These are phyloP conservation scores for Urechis unicinctus DNA, from an alignment of 2,888 invertebrate genomes.

Conservation along the genomic window DNA sequence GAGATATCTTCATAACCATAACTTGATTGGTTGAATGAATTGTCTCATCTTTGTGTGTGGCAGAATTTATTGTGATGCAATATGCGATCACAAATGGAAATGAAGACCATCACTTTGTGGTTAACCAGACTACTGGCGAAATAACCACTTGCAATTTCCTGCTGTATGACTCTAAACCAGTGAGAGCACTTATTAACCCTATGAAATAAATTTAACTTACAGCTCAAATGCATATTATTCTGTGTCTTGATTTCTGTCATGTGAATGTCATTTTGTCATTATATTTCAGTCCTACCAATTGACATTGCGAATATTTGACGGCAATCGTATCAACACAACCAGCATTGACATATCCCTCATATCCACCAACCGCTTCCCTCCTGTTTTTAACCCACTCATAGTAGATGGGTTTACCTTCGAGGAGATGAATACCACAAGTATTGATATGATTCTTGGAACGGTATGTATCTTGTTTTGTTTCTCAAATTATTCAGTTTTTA, in stretches of 20 bases:
- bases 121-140: constrained; percentile 9
- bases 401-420: not conserved
- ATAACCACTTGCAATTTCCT: too few species aligned
- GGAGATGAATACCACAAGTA: not conserved
- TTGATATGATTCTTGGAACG: not conserved
- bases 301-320: constrained; percentile 20
- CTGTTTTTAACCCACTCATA: constrained; percentile 6
- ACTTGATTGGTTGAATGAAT: too few species aligned
- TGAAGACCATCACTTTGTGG: constrained; percentile 9
- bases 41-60: not conserved
- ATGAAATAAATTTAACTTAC: too few species aligned
- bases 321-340: constrained; percentile 13
- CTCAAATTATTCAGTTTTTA: not conserved
- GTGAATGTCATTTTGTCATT: not conserved
- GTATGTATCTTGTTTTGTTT: not conserved
- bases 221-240: too few species aligned
- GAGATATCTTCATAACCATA: too few species aligned
- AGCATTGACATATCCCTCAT: constrained; percentile 20
- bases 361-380: constrained; percentile 10
- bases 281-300: constrained; percentile 13
- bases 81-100: constrained; percentile 5
- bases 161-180: too few species aligned
- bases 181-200: too few species aligned
- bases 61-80: not conserved
- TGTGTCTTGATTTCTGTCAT: not conserved